Base-by-base conservation (phyloP, 2,797 vertebrate genomes). In the Capromys pilorides region DNA sequence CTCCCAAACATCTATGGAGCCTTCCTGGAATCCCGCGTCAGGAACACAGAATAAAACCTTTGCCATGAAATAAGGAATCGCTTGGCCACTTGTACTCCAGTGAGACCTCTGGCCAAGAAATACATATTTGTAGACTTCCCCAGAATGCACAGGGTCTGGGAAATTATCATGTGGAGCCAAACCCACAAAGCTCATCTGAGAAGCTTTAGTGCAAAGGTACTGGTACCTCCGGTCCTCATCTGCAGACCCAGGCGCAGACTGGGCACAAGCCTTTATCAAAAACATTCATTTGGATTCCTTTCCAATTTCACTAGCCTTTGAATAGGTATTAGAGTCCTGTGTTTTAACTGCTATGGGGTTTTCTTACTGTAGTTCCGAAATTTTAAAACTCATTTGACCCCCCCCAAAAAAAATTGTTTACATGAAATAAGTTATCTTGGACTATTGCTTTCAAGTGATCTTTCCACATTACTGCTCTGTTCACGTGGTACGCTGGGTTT, bases 1-100 rank as follows among this genome's bases (percentile, higher is more conserved):
- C 86, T 94, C 69, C 79, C 54, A 97, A 45, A 80, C 66, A 39
- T 79, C 73, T 82, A 5, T 90, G 88, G 39, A 79, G 41, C 31
- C 36, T 21, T 59, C 51, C 28, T 21, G 33, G 18, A 62, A 26
- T 39, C 16, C 16, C 21, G 6, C 45, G 57, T 45, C 28, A 79
- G 41, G 61, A 77, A 59, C 19, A 26, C n/a, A 24, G 21, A 84
- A 28, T 31, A 79, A 10, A 61, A 18, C 22, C 94, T 94, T 88
- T 67, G 71, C 80, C 92, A 59, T n/a, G 59, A 86, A 94, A 80
- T 66, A 54, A 87, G 67, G 19, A 69, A 59, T 62, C 24, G 21
- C 49, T 49, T 64, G 41, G 45, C 77, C 89, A 36, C 51, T 28
- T 21, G 12, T 78, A 78, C 79, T 78, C 79, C 85, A 90, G 59